A percentile compares a stretch with the other conserved stretches of the same genome.
Evolutionary conservation across 2,888 invertebrate species (phyloP).

Genomic region (Drosophila bunnanda): DNA sequence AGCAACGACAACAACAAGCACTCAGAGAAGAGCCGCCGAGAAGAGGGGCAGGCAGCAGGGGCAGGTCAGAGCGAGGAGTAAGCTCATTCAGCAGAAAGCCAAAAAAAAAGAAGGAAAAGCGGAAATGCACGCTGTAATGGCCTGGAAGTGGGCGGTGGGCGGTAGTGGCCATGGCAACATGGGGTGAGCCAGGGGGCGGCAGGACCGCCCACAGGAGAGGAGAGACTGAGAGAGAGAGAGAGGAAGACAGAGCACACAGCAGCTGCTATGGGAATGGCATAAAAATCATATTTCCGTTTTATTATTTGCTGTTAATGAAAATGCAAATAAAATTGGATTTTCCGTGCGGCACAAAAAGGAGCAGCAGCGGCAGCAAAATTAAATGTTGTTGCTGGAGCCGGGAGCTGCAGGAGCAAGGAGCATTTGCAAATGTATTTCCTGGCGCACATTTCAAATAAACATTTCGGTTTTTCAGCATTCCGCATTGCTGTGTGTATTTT

Average conservation of each 20-base stretch:
- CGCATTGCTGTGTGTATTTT: conserved; percentile 28
- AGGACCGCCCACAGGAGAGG: not conserved
- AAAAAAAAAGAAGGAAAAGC: conserved; percentile 39
- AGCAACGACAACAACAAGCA: conserved; percentile 24
- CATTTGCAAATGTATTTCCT: conserved; percentile 67
- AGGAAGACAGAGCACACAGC: conserved; percentile 24
- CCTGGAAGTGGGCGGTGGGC: conserved; percentile 67
- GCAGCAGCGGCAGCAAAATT: conserved; percentile 44
- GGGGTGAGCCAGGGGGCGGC: not conserved
- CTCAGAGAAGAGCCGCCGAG: not conserved
- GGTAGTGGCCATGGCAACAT: conserved; percentile 31
- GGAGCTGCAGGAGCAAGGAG: conserved; percentile 1
- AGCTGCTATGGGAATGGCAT: conserved; percentile 69
- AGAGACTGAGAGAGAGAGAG: not conserved
- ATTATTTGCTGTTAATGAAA: conserved; percentile 78
- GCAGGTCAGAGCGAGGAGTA: conserved; percentile 4
- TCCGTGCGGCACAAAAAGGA: conserved; percentile 67
- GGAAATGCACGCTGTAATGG: conserved; percentile 76
- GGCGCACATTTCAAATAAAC: conserved; percentile 74
- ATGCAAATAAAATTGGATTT: conserved; percentile 78
- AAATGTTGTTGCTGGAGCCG: conserved; percentile 57
- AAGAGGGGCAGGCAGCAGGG: not conserved
- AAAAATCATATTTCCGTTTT: conserved; percentile 78
- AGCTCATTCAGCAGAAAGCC: conserved; percentile 31
- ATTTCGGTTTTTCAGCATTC: conserved; percentile 69